Percentiles rank a stretch among this genome's conserved stretches.
These are phyloP conservation scores for Bergia puertoricense DNA, from an alignment of 92 coral and sea anemone genomes.

Conservation along the genomic window DNA sequence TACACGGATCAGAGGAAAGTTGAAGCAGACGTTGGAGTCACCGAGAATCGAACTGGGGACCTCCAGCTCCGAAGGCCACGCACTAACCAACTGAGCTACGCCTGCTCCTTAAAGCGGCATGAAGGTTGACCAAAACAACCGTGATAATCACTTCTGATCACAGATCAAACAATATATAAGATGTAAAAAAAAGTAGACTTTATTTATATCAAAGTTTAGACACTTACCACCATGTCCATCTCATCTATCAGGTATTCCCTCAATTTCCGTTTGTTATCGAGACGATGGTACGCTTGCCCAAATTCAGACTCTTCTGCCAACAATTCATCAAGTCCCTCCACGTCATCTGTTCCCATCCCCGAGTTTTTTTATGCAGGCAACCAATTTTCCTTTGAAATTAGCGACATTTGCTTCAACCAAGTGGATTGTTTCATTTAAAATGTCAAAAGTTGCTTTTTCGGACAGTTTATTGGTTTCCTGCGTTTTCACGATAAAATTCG, in stretches of 20 bases:
- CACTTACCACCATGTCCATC: slow-evolving; percentile 25
- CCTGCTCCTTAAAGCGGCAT: too few species aligned
- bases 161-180: too few species aligned
- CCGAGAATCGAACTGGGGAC: too few species aligned
- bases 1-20: too few species aligned
- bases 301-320: slow-evolving; percentile 6
- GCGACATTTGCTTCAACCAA: slow-evolving; percentile 17
- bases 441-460: slow-evolving; percentile 20
- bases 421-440: slow-evolving; percentile 7
- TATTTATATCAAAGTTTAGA: too few species aligned
- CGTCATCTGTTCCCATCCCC: not conserved
- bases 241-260: not conserved
- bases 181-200: too few species aligned
- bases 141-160: too few species aligned
- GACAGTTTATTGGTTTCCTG: slow-evolving; percentile 5
- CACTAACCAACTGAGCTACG: too few species aligned
- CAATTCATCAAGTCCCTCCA: slow-evolving; percentile 6
- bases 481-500: slow-evolving; percentile 18
- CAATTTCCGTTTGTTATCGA: slow-evolving; percentile 16
- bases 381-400: not conserved
- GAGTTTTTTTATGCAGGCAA: not conserved
- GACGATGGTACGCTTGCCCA: slow-evolving; percentile 7
- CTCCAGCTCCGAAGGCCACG: too few species aligned
- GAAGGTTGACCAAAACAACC: too few species aligned
- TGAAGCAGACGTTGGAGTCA: too few species aligned